A percentile compares a stretch with the other conserved stretches of the same genome.
Conservation (phyloP, 2,113 vertebrate species). For the Ceyx melanurus region DNA sequence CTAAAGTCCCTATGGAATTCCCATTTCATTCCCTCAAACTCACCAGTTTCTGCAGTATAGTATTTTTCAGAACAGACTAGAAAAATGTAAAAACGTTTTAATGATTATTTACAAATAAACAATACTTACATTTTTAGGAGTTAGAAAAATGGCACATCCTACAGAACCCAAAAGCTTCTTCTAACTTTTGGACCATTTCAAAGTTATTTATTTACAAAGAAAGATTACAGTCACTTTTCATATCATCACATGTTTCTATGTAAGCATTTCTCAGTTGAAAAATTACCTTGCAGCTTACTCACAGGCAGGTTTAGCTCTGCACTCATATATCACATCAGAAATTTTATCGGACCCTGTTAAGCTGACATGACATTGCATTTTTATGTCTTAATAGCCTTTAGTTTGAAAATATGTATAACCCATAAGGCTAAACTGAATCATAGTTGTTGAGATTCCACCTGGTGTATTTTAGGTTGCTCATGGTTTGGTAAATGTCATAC, state of each 20-base stretch:
- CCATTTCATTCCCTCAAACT: not conserved
- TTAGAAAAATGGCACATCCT: not conserved
- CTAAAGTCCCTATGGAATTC: not conserved
- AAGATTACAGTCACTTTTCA: conserved; percentile 47
- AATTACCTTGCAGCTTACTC: conserved; percentile 42
- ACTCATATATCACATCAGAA: conserved; percentile 23
- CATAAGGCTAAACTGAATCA: not conserved
- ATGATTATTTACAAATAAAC: conserved; percentile 65
- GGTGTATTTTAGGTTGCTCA: not conserved
- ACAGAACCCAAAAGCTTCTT: not conserved
- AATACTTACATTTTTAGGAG: conserved; percentile 53
- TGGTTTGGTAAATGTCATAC: not conserved
- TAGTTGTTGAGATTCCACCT: not conserved
- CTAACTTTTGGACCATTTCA: not conserved
- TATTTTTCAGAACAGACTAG: not conserved
- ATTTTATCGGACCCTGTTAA: conserved; percentile 22
- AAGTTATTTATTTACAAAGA: conserved; percentile 51
- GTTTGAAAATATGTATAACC: not conserved
- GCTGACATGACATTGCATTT: conserved; percentile 33
- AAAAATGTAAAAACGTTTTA: conserved; percentile 44
- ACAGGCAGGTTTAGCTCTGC: conserved; percentile 37
- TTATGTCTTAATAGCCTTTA: conserved; percentile 27
- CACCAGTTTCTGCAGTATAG: not conserved
- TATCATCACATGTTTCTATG: conserved; percentile 40
- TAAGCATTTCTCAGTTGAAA: conserved; percentile 43